Evolutionary conservation across 2,797 vertebrate genomes (phyloP).

Genomic region (Gambelia wislizenii): DNA sequence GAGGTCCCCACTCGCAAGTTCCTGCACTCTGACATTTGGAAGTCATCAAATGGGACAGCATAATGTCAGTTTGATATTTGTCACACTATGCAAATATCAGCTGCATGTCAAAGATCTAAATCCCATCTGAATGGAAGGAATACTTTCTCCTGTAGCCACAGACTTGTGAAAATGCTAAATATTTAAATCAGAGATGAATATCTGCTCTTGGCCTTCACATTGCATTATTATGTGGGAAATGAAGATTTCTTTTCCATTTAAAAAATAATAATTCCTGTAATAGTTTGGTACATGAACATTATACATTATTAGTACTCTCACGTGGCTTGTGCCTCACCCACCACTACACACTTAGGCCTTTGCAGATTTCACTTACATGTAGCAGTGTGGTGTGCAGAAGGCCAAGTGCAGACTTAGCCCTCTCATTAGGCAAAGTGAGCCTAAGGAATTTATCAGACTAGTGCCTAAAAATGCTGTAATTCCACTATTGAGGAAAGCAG

Average conservation of each 20-base stretch:
- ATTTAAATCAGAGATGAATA: constrained; percentile 74
- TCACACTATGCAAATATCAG: constrained; percentile 78
- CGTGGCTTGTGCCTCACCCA: neutral
- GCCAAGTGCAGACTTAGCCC: neutral
- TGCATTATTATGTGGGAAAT: constrained; percentile 61
- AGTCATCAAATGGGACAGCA: constrained; percentile 76
- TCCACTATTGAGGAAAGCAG: too few relatives aligned
- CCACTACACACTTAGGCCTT: neutral
- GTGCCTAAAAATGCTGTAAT: too few relatives aligned
- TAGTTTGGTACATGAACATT: constrained; percentile 35
- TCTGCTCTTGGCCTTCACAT: constrained; percentile 63
- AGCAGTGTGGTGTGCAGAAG: neutral
- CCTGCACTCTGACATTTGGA: constrained; percentile 79
- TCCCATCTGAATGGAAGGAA: constrained; percentile 75
- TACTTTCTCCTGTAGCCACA: constrained; percentile 70
- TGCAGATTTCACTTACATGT: neutral
- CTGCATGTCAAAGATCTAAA: constrained; percentile 77
- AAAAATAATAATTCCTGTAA: constrained; percentile 34
- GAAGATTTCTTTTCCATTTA: constrained; percentile 45
- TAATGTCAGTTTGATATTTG: constrained; percentile 82
- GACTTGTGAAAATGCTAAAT: constrained; percentile 77
- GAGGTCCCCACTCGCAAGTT: constrained; percentile 70
- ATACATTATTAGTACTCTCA: constrained; percentile 1
- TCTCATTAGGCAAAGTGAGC: neutral
- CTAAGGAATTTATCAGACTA: too few relatives aligned